A percentile compares a stretch with the other conserved stretches of the same genome.
Evolutionary conservation across 2,113 vertebrate species (phyloP).

Genomic region (Paradisaea rubra): DNA sequence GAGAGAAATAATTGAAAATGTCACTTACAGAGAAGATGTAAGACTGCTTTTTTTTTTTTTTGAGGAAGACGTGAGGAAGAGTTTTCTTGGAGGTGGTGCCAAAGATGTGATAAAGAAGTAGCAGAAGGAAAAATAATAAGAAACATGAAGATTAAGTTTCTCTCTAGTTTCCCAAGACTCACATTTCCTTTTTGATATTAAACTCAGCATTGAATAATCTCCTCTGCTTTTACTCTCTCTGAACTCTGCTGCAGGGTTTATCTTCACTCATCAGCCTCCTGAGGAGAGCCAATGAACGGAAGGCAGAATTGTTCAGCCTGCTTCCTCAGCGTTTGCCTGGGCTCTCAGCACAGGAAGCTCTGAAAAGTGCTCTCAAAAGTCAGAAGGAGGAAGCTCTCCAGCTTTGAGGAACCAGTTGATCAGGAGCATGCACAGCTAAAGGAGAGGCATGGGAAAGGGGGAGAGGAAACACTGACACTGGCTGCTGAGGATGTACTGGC

Average conservation of each 20-base stretch:
- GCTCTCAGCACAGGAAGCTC: constrained; percentile 71
- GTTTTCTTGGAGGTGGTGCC: background rate
- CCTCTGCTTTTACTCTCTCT: background rate
- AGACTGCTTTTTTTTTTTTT: background rate
- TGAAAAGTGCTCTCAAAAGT: constrained; percentile 53
- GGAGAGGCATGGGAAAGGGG: background rate
- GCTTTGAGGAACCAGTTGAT: constrained; percentile 30
- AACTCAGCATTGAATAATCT: background rate
- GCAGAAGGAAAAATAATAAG: background rate
- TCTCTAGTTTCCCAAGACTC: background rate
- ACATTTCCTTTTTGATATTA: background rate
- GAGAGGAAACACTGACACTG: background rate
- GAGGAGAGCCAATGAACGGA: constrained; percentile 67
- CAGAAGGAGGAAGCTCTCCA: constrained; percentile 64
- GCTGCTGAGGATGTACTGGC: background rate
- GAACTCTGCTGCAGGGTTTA: constrained; percentile 40
- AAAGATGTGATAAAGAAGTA: background rate
- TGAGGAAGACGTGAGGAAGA: background rate
- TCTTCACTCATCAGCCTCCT: constrained; percentile 56
- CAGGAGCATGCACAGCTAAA: background rate
- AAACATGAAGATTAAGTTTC: background rate
- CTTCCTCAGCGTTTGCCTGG: constrained; percentile 65
- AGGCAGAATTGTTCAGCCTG: constrained; percentile 53
- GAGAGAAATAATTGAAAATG: background rate
- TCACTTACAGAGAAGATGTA: background rate